Percentiles rank a stretch among this genome's conserved stretches.
Conservation (phyloP, 2,888 invertebrate species). For the Napeogenes inachia region DNA sequence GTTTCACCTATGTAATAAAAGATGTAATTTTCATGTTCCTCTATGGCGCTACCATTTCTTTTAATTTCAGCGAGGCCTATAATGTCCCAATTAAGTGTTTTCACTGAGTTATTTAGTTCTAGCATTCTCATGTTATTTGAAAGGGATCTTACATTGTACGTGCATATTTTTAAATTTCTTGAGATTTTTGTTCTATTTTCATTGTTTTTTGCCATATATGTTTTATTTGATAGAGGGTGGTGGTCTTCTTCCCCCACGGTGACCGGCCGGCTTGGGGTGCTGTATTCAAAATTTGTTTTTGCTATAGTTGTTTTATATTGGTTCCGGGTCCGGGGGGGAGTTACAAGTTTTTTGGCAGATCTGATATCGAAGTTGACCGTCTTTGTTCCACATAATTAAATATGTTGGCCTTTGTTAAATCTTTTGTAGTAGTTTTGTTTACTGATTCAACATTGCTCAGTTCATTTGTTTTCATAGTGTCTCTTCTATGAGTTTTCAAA, state of each 20-base stretch:
- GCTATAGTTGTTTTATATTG: too few species aligned
- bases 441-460: conserved; percentile 20
- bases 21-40: conserved; percentile 25
- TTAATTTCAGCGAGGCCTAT: conserved; percentile 22
- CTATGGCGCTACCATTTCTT: conserved; percentile 23
- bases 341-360: too few species aligned
- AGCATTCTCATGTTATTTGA: conserved; percentile 8
- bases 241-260: conserved; percentile 29
- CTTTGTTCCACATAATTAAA: neutral
- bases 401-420: conserved; percentile 10
- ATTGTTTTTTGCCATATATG: neutral
- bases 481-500: conserved; percentile 9
- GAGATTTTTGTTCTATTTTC: neutral
- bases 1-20: conserved; percentile 26
- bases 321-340: conserved; percentile 7
- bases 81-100: conserved; percentile 26
- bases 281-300: too few species aligned
- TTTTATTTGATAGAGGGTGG: conserved; percentile 25
- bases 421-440: conserved; percentile 24
- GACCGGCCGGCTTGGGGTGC: conserved; percentile 23
- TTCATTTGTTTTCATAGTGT: conserved; percentile 22
- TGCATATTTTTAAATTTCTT: conserved; percentile 10
- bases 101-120: conserved; percentile 19
- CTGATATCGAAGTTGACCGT: too few species aligned
- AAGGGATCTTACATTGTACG: conserved; percentile 14